Evolutionary conservation across 2,888 invertebrate species (phyloP), one percentile per base, ranked within the genome.

Genomic region (Heliconius charithonia): DNA sequence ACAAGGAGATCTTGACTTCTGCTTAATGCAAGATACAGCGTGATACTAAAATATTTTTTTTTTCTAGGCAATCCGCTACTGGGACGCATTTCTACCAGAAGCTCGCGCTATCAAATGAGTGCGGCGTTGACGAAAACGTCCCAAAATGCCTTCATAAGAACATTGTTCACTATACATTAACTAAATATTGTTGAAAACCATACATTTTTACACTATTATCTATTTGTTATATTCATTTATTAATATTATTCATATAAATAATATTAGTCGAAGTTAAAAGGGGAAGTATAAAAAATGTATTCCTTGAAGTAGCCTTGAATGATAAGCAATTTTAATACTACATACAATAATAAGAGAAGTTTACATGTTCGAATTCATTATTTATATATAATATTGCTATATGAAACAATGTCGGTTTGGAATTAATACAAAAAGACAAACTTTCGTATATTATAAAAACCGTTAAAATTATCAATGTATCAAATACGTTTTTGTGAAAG

Each of bases 11-110:
- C 4, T 45, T 45, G 45, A 45, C 16, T 1, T 1, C 16, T 6
- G 45, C 16, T 45, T 45, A 4, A 4, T 45, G 45, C 4, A 3
- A 45, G 45, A 45, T 6, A 16, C 45, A 62, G 59, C 3, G 25
- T 62, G n/a, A 1, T n/a, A 12, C 1, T 25, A 25, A 62, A n/a
- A 56, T 22, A 22, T 9, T 22, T 1, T 67, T 4, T 32, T 32
- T n/a, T 93, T 90, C 67, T 96, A 98, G 97, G 95, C 98, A 67
- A 97, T 98, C 84, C 98, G 98, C 90, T 97, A 97, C 91, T 99
- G 99, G 99, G 99, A 99, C 92, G 97, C 97, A 32, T 99, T 99
- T 95, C 95, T 99, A 84, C 99, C 99, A 0, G 98, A 99, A 92
- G 99, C 99, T 32, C 97, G 98, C 89, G 97, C 98, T 83, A 98